Evolutionary conservation across 2,113 vertebrate species (phyloP).

Genomic region (Thermophis baileyi): DNA sequence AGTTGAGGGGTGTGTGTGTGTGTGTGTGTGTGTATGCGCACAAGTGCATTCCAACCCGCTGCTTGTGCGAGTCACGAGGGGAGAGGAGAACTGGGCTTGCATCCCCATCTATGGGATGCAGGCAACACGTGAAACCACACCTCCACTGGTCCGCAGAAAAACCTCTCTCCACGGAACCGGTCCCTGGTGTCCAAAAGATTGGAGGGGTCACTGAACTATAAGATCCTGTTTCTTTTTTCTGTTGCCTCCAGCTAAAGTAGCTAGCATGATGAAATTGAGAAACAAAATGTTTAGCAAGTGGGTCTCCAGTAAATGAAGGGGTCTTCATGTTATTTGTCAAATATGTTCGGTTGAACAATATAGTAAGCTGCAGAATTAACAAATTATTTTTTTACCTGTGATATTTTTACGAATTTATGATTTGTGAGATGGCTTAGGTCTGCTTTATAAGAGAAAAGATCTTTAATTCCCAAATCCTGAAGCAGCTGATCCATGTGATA

Average conservation of each 20-base stretch:
- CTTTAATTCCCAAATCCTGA: constrained; percentile 76
- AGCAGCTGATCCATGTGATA: constrained; percentile 82
- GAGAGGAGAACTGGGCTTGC: too few species aligned
- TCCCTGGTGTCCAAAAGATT: too few species aligned
- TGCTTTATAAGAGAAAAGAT: constrained; percentile 73
- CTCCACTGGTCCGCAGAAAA: too few species aligned
- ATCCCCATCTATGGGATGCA: too few species aligned
- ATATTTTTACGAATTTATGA: constrained; percentile 67
- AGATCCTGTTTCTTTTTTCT: not conserved
- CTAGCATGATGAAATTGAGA: not conserved
- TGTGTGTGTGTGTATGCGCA: too few species aligned
- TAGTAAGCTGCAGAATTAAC: not conserved
- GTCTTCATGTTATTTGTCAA: not conserved
- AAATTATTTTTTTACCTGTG: constrained; percentile 73
- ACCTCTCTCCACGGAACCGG: too few species aligned
- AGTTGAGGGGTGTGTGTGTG: too few species aligned
- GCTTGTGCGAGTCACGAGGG: not conserved
- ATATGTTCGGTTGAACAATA: not conserved
- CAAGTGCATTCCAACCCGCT: too few species aligned
- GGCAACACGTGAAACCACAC: too few species aligned
- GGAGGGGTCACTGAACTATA: not conserved
- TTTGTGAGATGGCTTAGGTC: constrained; percentile 77
- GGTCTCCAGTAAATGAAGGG: not conserved
- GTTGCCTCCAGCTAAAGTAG: not conserved
- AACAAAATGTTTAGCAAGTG: too few species aligned